Percentiles rank a stretch among this genome's conserved stretches.
Conservation (phyloP, 2,113 vertebrate genomes). For the Puma concolor region DNA sequence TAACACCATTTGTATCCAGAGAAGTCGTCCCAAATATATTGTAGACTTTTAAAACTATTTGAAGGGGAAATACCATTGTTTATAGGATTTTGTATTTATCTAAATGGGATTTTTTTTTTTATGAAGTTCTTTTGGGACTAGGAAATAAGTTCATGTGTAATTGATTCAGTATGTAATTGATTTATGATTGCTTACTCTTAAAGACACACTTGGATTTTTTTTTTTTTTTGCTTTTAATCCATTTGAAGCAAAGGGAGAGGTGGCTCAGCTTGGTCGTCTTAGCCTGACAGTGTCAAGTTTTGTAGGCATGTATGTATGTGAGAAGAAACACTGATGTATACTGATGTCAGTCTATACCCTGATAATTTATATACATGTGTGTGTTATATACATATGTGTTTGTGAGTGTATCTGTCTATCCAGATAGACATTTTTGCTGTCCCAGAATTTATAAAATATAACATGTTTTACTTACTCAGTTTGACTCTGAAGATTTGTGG, state of each 20-base stretch:
- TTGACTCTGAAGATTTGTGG: neutral
- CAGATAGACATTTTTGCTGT: neutral
- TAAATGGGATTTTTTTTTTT: neutral
- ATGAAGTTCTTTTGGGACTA: constrained; percentile 17
- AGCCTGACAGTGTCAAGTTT: neutral
- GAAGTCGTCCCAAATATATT: neutral
- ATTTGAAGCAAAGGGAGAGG: neutral
- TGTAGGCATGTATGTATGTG: neutral
- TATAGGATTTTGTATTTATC: neutral
- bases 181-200: constrained; percentile 5
- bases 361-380: neutral
- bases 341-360: neutral
- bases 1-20: constrained; percentile 3
- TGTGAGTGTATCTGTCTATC: neutral
- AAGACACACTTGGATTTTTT: neutral
- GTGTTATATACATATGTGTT: neutral
- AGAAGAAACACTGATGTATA: neutral
- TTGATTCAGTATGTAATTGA: neutral
- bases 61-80: neutral
- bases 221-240: neutral
- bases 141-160: neutral
- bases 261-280: neutral
- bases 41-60: constrained; percentile 24
- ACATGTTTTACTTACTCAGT: neutral
- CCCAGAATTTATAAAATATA: neutral